Percentiles rank a stretch among this genome's conserved stretches.
These are phyloP conservation scores for Eupeodes latifasciatus DNA, from an alignment of 2,888 invertebrate species.

Conservation along the genomic window DNA sequence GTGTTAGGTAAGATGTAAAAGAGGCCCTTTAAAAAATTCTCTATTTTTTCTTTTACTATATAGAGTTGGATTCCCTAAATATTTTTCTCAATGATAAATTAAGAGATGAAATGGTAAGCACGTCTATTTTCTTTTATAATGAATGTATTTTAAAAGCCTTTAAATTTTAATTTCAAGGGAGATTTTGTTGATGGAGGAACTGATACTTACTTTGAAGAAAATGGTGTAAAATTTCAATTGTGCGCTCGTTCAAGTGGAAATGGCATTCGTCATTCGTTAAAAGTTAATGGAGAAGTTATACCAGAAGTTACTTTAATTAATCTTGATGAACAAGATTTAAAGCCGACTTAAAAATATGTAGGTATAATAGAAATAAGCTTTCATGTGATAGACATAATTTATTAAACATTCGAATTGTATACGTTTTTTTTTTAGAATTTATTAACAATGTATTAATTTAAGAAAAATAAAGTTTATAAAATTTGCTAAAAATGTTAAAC, in stretches of 20 bases:
- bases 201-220: conserved; percentile 89
- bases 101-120: conserved; percentile 81
- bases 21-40: background rate
- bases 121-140: background rate
- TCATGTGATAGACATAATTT: conserved; percentile 25
- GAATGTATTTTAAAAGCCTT: background rate
- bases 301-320: conserved; percentile 78
- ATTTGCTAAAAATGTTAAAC: background rate
- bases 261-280: conserved; percentile 87
- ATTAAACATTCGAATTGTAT: background rate
- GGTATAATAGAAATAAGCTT: background rate
- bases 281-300: conserved; percentile 84
- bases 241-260: conserved; percentile 83
- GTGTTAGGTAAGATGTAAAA: conserved; percentile 84
- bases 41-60: conserved; percentile 3
- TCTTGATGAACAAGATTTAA: conserved; percentile 67
- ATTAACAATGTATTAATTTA: too few relatives aligned
- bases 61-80: conserved; percentile 86
- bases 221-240: conserved; percentile 82
- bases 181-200: conserved; percentile 94
- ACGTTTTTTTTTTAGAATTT: background rate
- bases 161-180: conserved; percentile 85
- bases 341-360: background rate
- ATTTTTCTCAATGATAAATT: conserved; percentile 83
- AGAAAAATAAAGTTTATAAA: background rate